Evolutionary conservation across 2,888 invertebrate genomes (phyloP).

Genomic region (Tortricodes alternella): DNA sequence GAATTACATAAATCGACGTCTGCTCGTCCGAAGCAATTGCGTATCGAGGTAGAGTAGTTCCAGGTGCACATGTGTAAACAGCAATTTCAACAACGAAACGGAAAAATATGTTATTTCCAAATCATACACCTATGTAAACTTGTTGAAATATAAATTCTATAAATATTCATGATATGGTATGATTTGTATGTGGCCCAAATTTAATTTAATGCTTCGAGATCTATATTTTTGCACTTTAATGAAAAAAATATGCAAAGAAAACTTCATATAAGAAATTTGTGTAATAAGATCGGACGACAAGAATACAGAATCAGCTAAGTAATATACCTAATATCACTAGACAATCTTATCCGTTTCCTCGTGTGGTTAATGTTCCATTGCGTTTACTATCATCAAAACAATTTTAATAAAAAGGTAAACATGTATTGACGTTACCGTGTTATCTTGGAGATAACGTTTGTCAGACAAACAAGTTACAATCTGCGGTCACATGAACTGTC

Average conservation of each 20-base stretch:
- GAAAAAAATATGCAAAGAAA: not conserved
- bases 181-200: constrained; percentile 40
- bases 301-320: no score
- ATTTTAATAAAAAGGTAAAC: constrained; percentile 28
- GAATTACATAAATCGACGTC: constrained; percentile 38
- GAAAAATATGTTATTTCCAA: constrained; percentile 13
- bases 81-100: constrained; percentile 26
- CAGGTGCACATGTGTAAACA: constrained; percentile 52
- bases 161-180: constrained; percentile 66
- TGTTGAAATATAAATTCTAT: constrained; percentile 50
- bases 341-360: constrained; percentile 51
- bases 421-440: constrained; percentile 31
- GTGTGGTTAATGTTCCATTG: constrained; percentile 22
- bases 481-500: constrained; percentile 44
- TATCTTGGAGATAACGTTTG: constrained; percentile 42
- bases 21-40: constrained; percentile 40
- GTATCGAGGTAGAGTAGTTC: constrained; percentile 35
- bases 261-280: not conserved
- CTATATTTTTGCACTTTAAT: not conserved
- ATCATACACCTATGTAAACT: constrained; percentile 29
- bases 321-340: constrained; percentile 29
- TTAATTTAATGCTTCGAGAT: not conserved
- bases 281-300: no score
- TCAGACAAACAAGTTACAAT: constrained; percentile 45
- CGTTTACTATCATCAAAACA: constrained; percentile 23